Evolutionary conservation across 2,888 invertebrate genomes (phyloP).

Genomic region (Zhuqinia jingwanae): DNA sequence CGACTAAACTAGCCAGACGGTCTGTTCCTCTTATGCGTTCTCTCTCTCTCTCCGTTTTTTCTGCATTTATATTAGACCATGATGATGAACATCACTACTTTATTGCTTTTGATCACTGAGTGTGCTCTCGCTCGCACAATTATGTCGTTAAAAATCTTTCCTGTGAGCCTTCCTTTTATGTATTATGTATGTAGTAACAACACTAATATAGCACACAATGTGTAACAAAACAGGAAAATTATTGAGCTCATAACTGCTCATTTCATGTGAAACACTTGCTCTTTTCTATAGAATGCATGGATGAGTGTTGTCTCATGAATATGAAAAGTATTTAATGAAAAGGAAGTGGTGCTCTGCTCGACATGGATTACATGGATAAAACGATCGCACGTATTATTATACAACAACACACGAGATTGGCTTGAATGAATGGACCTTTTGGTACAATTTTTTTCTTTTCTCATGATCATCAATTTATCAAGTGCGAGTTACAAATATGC

Average conservation of each 20-base stretch:
- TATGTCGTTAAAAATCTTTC: conserved; percentile 51
- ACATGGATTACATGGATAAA: not conserved
- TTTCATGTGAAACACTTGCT: conserved; percentile 34
- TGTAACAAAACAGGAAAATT: not conserved
- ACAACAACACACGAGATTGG: not conserved
- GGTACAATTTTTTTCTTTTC: conserved; percentile 2
- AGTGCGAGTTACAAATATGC: not conserved
- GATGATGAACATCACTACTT: conserved; percentile 30
- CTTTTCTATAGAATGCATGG: conserved; percentile 7
- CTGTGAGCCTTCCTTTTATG: not conserved
- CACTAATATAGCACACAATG: not conserved
- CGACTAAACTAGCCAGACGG: conserved; percentile 19
- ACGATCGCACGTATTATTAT: too few relatives aligned
- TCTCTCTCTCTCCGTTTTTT: conserved; percentile 30
- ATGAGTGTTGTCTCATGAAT: conserved; percentile 15
- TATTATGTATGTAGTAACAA: not conserved
- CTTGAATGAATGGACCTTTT: conserved; percentile 10
- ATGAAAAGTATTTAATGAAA: conserved; percentile 41
- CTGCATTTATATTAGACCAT: too few relatives aligned
- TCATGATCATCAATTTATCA: not conserved
- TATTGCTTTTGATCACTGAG: conserved; percentile 46
- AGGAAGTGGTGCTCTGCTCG: conserved; percentile 19
- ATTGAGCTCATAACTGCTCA: not conserved
- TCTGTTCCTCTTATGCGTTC: not conserved
- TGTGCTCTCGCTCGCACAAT: conserved; percentile 37